Evolutionary conservation across 2,888 invertebrate genomes (phyloP).

Genomic region (Diaperis boleti): DNA sequence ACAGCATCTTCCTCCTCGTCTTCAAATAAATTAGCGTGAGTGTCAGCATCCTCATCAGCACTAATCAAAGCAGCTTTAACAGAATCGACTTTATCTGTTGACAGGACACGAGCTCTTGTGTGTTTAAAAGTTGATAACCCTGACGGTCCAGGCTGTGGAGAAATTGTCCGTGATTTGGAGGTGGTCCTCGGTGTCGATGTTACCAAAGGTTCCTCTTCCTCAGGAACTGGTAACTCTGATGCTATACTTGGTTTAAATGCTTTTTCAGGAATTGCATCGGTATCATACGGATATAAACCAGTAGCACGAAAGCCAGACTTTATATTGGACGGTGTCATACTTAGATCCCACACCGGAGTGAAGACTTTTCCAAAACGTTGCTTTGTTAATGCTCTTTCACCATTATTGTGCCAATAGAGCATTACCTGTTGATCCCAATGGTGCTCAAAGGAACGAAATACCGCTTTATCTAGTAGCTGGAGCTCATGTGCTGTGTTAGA

Average conservation of each 20-base stretch:
- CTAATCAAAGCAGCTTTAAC: too few relatives aligned
- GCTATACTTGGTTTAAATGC: constrained; percentile 33
- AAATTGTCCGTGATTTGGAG: too few relatives aligned
- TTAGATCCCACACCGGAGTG: constrained; percentile 36
- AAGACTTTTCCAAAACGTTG: constrained; percentile 51
- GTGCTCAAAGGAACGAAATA: constrained; percentile 56
- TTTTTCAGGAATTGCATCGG: constrained; percentile 38
- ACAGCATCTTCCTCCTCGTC: too few relatives aligned
- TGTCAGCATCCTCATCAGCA: too few relatives aligned
- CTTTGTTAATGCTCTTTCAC: constrained; percentile 53
- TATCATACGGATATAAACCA: constrained; percentile 41
- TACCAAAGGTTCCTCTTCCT: constrained; percentile 14
- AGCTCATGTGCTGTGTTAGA: constrained; percentile 61
- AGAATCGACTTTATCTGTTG: too few relatives aligned
- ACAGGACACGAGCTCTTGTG: too few relatives aligned
- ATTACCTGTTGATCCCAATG: constrained; percentile 59
- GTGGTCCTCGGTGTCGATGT: too few relatives aligned
- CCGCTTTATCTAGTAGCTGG: constrained; percentile 59
- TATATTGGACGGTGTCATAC: constrained; percentile 42
- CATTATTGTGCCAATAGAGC: constrained; percentile 51
- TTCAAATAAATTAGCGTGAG: too few relatives aligned
- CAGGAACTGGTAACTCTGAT: background rate
- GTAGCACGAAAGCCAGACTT: constrained; percentile 42
- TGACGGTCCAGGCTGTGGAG: too few relatives aligned
- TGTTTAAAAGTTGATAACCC: too few relatives aligned